Base-by-base conservation (phyloP, 2,888 invertebrate genomes). In the Caprella mutica region DNA sequence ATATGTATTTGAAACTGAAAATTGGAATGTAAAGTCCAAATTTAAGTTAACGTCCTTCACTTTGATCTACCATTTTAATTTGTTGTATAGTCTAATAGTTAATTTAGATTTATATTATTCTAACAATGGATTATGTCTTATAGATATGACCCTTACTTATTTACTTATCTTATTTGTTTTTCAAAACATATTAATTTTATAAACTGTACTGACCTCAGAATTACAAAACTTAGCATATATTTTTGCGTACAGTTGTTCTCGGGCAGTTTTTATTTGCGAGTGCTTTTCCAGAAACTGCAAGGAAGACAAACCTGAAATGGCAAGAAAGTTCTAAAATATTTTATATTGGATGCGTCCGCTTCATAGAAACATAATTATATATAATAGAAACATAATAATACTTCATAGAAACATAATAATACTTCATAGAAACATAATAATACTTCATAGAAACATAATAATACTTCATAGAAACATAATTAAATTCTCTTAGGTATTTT, bases 171-270 rank as follows among this genome's bases (percentile, higher is more conserved):
- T n/a, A n/a, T n/a, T n/a, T n/a, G n/a, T n/a, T n/a, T n/a, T n/a
- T n/a, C n/a, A n/a, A n/a, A n/a, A n/a, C n/a, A n/a, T n/a, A n/a
- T n/a, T n/a, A n/a, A n/a, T n/a, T n/a, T n/a, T n/a, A n/a, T n/a
- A n/a, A n/a, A n/a, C n/a, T n/a, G n/a, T n/a, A 40, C 17, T 17
- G 8, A 48, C 48, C 48, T 48, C 48, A 29, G 48, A 4, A 30
- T 48, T 30, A 5, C 26, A 19, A 24, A 19, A 14, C 21, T 48
- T 48, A 30, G 29, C 48, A 30, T 30, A 48, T 17, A 48, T 30
- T 26, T 29, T 48, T 5, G 29, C 48, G 30, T 30, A 48, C n/a
- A 48, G 30, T 3, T 30, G 48, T 24, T 9, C 8, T 23, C 48
- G 17, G 30, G n/a, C n/a, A 24, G 29, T 27, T 19, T 30, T 48